These are phyloP conservation scores for Onthophagus sagittarius DNA, from an alignment of 2,888 invertebrate genomes.

Conservation along the genomic window DNA sequence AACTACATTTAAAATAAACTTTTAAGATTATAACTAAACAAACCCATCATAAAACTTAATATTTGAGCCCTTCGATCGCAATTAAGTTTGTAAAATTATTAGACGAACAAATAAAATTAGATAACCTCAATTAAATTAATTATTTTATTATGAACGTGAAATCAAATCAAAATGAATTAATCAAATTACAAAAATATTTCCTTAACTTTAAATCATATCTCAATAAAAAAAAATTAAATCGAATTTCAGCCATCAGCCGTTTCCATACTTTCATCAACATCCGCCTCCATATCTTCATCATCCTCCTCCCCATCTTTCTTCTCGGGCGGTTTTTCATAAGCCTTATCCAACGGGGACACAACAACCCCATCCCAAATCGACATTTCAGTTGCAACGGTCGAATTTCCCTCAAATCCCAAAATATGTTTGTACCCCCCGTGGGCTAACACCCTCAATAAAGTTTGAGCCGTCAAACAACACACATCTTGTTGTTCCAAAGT, in stretches of 20 bases:
- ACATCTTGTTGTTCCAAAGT: conserved; percentile 88
- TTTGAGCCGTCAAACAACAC: conserved; percentile 92
- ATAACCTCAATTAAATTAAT: not conserved
- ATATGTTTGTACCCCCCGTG: conserved; percentile 94
- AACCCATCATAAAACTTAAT: too few species aligned
- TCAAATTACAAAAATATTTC: not conserved
- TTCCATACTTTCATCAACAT: conserved; percentile 56
- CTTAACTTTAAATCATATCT: not conserved
- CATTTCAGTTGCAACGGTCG: conserved; percentile 70
- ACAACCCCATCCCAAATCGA: conserved; percentile 97
- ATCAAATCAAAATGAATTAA: too few species aligned
- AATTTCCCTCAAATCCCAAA: conserved; percentile 62
- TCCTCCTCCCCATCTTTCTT: conserved; percentile 70
- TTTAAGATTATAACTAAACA: too few species aligned
- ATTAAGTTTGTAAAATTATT: too few species aligned
- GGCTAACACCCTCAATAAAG: conserved; percentile 81
- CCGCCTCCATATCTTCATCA: conserved; percentile 65
- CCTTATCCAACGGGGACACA: conserved; percentile 90
- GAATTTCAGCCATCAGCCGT: conserved; percentile 40
- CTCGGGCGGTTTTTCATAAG: conserved; percentile 80
- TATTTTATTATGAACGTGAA: not conserved
- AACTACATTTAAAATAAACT: too few species aligned
- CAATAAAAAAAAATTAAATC: not conserved
- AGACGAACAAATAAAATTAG: too few species aligned
- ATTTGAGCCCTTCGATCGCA: too few species aligned